Base-by-base conservation (phyloP, 2,888 invertebrate species). In the Camptogramma bilineatum region DNA sequence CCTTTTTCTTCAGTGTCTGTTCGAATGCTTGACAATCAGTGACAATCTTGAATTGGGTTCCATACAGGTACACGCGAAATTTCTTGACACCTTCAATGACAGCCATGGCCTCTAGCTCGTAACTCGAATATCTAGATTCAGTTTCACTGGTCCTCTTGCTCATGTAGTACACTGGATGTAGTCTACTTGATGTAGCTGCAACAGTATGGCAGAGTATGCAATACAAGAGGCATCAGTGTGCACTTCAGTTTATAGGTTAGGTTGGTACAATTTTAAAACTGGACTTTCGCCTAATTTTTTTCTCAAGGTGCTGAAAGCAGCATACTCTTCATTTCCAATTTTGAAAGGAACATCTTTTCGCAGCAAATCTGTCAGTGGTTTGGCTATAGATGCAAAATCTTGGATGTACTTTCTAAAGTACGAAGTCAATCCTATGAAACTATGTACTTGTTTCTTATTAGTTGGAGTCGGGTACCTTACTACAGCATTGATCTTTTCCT, bases 41-140 rank as follows among this genome's bases (percentile, higher is more conserved):
- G 0, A 61, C 24, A 3, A 67, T 61, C 19, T 57, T 63, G 18
- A 76, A 76, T 0, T 47, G 52, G 7, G 70, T 72, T 4, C 74
- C 75, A 1, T 58, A 34, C 7, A 78, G 19, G 39, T 75, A 77
- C 0, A 57, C 8, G 4, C 62, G 10, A 10, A 68, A 68, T 24
- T 64, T 68, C 28, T 60, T 68, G 17, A 69, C 16, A n/a, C 24
- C 73, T 59, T 74, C 68, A 0, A 72, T 59, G 0, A 77, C 53
- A 5, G 74, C 75, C 9, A 77, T 19, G 0, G 70, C 71, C 62
- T 79, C 77, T 10, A 79, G 44, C 17, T 78, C 75, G 46, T 76
- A 78, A 9, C 74, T 75, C 1, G 52, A 10, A 55, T 78, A 78
- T 28, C 62, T 73, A 0, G 16, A 63, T 64, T 77, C 69, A 5